Evolutionary conservation across 1,140 invertebrate species (phyloP).

Genomic region (Acromyrmex echinatior): DNA sequence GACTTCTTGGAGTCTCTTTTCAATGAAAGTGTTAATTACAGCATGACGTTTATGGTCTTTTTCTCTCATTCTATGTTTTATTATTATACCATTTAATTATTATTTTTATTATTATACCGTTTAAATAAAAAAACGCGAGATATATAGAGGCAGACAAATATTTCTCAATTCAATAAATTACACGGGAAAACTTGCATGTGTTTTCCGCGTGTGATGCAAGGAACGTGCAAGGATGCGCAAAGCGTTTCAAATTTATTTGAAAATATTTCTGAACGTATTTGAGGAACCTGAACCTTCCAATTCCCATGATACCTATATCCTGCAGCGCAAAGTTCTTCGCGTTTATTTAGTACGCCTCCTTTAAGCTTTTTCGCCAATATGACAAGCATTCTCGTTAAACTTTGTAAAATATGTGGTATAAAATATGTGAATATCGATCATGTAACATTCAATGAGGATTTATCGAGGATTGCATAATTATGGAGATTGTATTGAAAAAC

Average conservation of each 20-base stretch:
- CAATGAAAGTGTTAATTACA: not conserved
- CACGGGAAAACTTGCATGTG: not conserved
- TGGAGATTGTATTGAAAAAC: conserved; percentile 5
- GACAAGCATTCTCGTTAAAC: conserved; percentile 52
- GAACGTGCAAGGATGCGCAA: not conserved
- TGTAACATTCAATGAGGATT: conserved; percentile 5
- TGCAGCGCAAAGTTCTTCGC: not conserved
- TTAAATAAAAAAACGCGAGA: not conserved
- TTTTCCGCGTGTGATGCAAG: not conserved
- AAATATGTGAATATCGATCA: conserved; percentile 3
- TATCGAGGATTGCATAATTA: conserved; percentile 28
- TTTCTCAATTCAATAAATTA: conserved; percentile 20
- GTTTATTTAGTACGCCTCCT: conserved; percentile 23
- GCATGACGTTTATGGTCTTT: not conserved
- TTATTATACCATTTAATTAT: conserved; percentile 4
- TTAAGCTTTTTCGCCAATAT: conserved; percentile 42
- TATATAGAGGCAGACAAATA: not conserved
- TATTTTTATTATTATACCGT: conserved; percentile 11
- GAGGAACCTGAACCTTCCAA: conserved; percentile 27
- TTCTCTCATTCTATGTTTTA: not conserved
- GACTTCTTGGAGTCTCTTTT: not conserved
- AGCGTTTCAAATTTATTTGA: conserved; percentile 42
- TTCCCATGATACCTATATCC: conserved; percentile 16
- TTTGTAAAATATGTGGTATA: conserved; percentile 23
- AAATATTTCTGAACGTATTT: conserved; percentile 21